phyloP scores from a whole-genome alignment of 2,797 vertebrate genomes.

The Ceryle rudis region DNA sequence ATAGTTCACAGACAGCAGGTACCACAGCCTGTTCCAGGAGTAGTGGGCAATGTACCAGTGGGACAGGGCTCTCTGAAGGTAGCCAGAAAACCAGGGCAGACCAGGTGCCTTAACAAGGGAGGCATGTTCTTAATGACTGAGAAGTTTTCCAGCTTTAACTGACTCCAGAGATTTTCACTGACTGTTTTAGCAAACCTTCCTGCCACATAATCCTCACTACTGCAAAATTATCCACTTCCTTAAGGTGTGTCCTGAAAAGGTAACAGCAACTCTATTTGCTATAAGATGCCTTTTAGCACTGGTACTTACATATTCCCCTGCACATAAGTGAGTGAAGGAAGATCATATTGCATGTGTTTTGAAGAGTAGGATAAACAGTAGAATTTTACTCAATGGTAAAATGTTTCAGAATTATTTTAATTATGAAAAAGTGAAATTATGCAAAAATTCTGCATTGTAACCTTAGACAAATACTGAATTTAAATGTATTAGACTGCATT shows the following conservation, averaged over 20 bases:
- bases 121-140: neutral
- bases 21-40: neutral
- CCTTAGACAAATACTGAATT: neutral
- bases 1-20: neutral
- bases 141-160: neutral
- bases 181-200: neutral
- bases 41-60: accelerated
- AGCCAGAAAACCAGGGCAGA: neutral
- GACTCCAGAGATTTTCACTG: neutral
- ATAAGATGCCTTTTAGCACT: neutral
- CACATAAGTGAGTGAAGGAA: accelerated
- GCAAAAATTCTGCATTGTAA: neutral
- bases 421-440: neutral
- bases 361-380: neutral
- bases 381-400: neutral
- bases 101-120: neutral
- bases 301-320: neutral
- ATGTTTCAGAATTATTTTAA: neutral
- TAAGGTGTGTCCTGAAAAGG: neutral
- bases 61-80: neutral
- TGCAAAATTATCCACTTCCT: neutral
- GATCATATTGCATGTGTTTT: neutral
- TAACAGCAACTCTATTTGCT: neutral
- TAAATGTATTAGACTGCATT: neutral
- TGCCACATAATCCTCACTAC: neutral